These are phyloP conservation scores for Menura novaehollandiae DNA, from an alignment of 2,113 vertebrate species.

Conservation along the genomic window DNA sequence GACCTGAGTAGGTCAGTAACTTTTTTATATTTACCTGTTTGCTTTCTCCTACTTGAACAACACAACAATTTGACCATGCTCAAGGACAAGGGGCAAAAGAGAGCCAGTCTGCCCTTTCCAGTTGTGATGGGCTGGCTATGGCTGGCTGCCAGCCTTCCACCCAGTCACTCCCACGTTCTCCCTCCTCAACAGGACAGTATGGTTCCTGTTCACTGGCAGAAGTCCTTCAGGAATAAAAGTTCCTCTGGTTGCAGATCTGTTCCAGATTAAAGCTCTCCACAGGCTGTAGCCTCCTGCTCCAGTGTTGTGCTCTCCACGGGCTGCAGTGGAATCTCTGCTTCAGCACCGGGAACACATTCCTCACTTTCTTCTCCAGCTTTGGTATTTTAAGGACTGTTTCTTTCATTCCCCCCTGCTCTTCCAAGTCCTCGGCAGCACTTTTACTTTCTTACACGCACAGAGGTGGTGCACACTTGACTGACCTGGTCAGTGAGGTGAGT, in stretches of 20 bases:
- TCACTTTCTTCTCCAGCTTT: background rate
- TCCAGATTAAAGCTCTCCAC: background rate
- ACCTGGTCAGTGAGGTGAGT: background rate
- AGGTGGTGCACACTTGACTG: background rate
- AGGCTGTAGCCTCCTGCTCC: background rate
- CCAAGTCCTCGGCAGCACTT: background rate
- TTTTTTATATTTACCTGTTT: background rate
- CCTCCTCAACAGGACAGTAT: rapidly evolving
- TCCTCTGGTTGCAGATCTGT: background rate
- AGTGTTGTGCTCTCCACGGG: background rate
- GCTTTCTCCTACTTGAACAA: background rate
- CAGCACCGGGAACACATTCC: background rate
- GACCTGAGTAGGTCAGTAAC: background rate
- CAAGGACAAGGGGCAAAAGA: background rate
- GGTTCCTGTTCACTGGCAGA: background rate
- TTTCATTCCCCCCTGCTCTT: background rate
- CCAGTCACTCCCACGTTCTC: background rate
- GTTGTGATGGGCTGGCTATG: background rate
- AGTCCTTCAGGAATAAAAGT: background rate
- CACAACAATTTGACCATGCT: background rate
- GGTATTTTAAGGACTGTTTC: background rate
- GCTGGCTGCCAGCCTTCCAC: background rate
- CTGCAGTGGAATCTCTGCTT: background rate
- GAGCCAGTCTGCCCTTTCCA: background rate
- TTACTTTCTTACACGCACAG: background rate